Conservation (phyloP, 1,140 invertebrate genomes). For the Mycetomoellerius zeteki region DNA sequence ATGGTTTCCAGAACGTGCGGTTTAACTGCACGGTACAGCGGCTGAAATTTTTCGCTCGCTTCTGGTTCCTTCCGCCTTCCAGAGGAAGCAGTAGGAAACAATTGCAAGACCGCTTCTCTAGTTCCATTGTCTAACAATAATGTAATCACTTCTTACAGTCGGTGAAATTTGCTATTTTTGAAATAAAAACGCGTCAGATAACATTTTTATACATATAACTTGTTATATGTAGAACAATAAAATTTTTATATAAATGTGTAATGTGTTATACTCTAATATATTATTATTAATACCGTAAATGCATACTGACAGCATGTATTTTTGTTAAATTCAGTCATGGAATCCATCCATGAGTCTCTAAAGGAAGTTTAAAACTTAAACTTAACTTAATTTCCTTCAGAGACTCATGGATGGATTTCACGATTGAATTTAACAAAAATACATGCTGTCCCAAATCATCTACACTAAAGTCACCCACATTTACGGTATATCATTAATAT, state of each 20-base stretch:
- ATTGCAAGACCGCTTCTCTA: conserved; percentile 13
- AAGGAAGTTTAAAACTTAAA: no score
- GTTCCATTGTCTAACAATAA: neutral
- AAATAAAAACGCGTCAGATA: neutral
- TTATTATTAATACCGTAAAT: no score
- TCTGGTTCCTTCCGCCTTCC: conserved; percentile 9
- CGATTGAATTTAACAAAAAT: no score
- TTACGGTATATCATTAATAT: no score
- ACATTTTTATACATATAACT: neutral
- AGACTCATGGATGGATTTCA: no score
- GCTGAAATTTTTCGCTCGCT: conserved; percentile 40
- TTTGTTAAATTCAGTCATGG: no score
- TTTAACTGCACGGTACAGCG: conserved; percentile 19
- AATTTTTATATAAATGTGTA: neutral
- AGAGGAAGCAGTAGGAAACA: conserved; percentile 30
- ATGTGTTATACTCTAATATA: neutral
- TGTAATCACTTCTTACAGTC: neutral
- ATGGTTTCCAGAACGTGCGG: conserved; percentile 35
- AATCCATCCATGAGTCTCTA: no score
- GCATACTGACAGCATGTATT: no score
- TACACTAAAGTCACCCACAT: no score
- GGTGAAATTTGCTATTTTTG: neutral
- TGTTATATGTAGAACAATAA: conserved; percentile 15
- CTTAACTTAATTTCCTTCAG: no score
- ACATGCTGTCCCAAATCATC: no score